Evolutionary conservation across 2,113 vertebrate genomes (phyloP), one percentile per base, ranked within the genome.

Genomic region (Circaetus gallicus): DNA sequence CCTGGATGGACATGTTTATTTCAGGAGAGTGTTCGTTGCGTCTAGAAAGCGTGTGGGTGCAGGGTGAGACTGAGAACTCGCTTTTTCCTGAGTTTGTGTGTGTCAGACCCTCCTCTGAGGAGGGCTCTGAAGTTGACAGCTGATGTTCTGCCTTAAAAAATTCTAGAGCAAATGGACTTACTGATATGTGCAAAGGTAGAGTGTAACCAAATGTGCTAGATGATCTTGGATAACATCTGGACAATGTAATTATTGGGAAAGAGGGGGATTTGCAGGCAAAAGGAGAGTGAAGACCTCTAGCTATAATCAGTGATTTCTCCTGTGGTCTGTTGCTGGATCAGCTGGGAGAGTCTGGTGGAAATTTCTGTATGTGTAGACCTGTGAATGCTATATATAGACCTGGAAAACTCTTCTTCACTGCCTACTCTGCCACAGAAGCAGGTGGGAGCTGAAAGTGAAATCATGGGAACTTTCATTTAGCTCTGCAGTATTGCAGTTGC

Each of bases 31-130:
- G 20, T 26, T 89, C 4, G 2, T 11, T 72, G 31, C n/a, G 5
- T 73, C 36, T 72, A 0, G 0, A 56, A 65, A 21, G 11, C 0
- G 0, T 11, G 32, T 4, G 10, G 42, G 11, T 53, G 16, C 31
- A 45, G 29, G 31, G 24, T 61, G 65, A 65, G 49, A 42, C 18
- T 34, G 34, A 26, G 20, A 32, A 17, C 10, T 70, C 0, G 0
- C 18, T 82, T 84, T 56, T 47, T 9, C 13, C 16, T 18, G 24
- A 34, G 13, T 67, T 52, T 55, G 15, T 53, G 42, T 1, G 1
- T 61, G 58, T 8, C 31, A 47, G 43, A 11, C 59, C 13, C 43
- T 45, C 10, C 17, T 24, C 26, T 50, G 43, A 70, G 63, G 43
- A 61, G 34, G 18, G 2, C 24, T 89, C 47, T 5, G 5, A 72